Percentiles rank a stretch among this genome's conserved stretches.
Evolutionary conservation across 2,797 vertebrate species (phyloP).

Genomic region (Sebastes cheni): DNA sequence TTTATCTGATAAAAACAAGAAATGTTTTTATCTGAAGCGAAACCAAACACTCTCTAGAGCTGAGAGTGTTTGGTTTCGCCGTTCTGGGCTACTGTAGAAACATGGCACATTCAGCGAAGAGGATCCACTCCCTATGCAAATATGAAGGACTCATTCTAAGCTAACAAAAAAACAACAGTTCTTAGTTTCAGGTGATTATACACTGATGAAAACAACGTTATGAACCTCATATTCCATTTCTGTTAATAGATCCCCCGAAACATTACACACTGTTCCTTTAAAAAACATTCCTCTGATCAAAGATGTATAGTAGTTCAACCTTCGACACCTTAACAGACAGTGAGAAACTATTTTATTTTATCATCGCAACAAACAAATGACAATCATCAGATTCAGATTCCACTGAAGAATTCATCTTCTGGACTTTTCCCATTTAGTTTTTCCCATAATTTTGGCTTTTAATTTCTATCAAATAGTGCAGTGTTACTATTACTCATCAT

Average conservation of each 20-base stretch:
- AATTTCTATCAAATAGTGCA: background rate
- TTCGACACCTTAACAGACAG: background rate
- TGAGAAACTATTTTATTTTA: constrained; percentile 5
- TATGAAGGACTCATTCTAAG: too few species aligned
- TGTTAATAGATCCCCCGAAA: background rate
- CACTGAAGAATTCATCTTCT: background rate
- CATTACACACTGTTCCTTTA: background rate
- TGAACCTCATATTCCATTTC: background rate
- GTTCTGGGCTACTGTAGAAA: too few species aligned
- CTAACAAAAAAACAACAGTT: background rate
- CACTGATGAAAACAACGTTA: background rate
- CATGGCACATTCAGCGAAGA: too few species aligned
- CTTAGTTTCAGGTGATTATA: background rate
- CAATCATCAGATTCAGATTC: background rate
- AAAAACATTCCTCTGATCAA: background rate
- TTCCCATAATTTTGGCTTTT: background rate
- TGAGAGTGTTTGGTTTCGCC: too few species aligned
- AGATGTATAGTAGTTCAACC: background rate
- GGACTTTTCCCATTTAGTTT: background rate
- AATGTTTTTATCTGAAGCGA: too few species aligned
- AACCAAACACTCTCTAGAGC: too few species aligned
- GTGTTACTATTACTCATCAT: background rate
- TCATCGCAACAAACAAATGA: background rate
- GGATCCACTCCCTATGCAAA: too few species aligned
- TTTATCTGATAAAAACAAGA: too few species aligned